Percentiles rank a stretch among this genome's conserved stretches.
Evolutionary conservation across 2,113 vertebrate genomes (phyloP).

Genomic region (Rhea americana): DNA sequence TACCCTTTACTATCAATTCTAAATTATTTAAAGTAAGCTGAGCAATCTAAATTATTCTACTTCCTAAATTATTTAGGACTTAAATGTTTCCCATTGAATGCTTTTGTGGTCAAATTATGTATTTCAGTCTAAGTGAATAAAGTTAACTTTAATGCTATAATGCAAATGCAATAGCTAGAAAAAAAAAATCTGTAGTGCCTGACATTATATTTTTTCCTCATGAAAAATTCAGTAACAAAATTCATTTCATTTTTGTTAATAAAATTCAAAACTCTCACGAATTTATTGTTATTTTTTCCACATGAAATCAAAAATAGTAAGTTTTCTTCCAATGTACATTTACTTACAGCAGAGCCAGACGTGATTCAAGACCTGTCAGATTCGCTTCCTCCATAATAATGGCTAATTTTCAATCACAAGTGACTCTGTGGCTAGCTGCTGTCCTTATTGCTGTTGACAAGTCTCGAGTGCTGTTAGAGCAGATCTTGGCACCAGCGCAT

Average conservation of each 20-base stretch:
- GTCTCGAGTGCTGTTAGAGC: neutral
- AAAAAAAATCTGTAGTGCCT: slow-evolving; percentile 19
- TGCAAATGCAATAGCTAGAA: neutral
- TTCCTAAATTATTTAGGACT: slow-evolving; percentile 72
- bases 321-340: neutral
- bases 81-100: slow-evolving; percentile 67
- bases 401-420: neutral
- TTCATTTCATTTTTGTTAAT: neutral
- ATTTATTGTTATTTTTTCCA: neutral
- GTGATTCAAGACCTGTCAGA: neutral
- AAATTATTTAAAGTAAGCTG: slow-evolving; percentile 74
- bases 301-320: neutral
- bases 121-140: slow-evolving; percentile 52
- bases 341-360: slow-evolving; percentile 10
- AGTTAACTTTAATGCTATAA: slow-evolving; percentile 57
- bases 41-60: slow-evolving; percentile 56
- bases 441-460: neutral
- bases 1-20: slow-evolving; percentile 30
- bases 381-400: neutral
- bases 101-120: slow-evolving; percentile 58
- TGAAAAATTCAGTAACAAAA: slow-evolving; percentile 11
- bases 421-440: neutral
- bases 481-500: too few relatives aligned
- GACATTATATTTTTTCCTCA: neutral
- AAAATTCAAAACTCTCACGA: neutral